These are phyloP conservation scores for Oryzaephilus surinamensis DNA, from an alignment of 1,140 invertebrate genomes.

Conservation along the genomic window DNA sequence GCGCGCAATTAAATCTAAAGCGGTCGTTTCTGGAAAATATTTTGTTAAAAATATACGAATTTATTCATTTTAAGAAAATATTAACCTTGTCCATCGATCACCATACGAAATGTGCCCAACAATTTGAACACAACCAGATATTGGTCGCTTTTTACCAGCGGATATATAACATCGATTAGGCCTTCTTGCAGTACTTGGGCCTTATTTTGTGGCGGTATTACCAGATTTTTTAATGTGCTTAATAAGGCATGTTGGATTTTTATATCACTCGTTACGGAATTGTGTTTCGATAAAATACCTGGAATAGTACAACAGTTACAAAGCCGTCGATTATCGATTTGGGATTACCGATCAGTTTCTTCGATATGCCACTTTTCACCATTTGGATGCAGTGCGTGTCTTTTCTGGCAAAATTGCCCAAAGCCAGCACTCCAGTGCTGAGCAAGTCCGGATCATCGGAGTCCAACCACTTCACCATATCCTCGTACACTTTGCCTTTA, in stretches of 20 bases:
- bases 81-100: conserved; percentile 65
- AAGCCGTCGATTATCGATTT: neutral
- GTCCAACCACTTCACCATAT: conserved; percentile 66
- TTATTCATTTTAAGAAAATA: conserved; percentile 4
- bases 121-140: conserved; percentile 77
- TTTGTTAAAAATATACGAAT: neutral
- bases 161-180: conserved; percentile 60
- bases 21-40: conserved; percentile 46
- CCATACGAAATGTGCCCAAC: conserved; percentile 73
- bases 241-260: conserved; percentile 73
- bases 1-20: conserved; percentile 46
- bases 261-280: conserved; percentile 41
- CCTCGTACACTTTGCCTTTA: conserved; percentile 57
- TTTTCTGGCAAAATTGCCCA: conserved; percentile 82
- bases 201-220: conserved; percentile 72
- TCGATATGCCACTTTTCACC: conserved; percentile 66
- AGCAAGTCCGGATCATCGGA: conserved; percentile 62
- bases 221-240: conserved; percentile 70
- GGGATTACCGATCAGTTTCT: conserved; percentile 52
- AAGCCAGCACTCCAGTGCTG: conserved; percentile 68
- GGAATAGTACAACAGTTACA: conserved; percentile 4
- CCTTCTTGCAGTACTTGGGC: conserved; percentile 57
- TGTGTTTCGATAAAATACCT: conserved; percentile 26
- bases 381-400: conserved; percentile 75
- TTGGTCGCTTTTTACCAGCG: conserved; percentile 61